phyloP scores from a whole-genome alignment of 2,113 vertebrate genomes.

The Cololabis saira region DNA sequence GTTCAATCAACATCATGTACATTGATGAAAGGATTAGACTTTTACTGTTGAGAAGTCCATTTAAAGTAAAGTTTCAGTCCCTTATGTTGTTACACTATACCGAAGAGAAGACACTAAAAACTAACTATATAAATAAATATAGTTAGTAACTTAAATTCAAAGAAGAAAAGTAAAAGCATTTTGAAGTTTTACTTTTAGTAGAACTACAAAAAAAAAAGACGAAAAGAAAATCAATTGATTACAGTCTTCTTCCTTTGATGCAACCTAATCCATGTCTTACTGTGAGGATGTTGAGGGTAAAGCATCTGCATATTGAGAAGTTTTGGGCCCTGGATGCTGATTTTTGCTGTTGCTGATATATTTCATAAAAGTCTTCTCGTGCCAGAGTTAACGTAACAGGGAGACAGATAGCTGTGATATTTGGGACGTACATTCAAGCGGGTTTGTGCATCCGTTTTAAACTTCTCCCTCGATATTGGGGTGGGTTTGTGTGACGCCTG shows the following conservation, averaged over 20 bases:
- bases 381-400: slow-evolving; percentile 64
- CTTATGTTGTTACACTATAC: no score
- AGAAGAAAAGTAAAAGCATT: slow-evolving; percentile 23
- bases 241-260: slow-evolving; percentile 68
- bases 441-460: slow-evolving; percentile 31
- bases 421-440: neutral
- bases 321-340: slow-evolving; percentile 47
- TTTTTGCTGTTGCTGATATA: slow-evolving; percentile 46
- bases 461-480: slow-evolving; percentile 59
- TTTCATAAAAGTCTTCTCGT: slow-evolving; percentile 66
- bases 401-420: slow-evolving; percentile 31
- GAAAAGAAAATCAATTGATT: slow-evolving; percentile 56
- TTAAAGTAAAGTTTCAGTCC: no score
- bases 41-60: no score
- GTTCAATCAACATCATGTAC: slow-evolving; percentile 4
- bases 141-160: slow-evolving; percentile 3
- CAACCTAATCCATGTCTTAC: slow-evolving; percentile 70
- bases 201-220: slow-evolving; percentile 38
- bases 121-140: neutral
- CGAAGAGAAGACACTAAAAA: neutral
- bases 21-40: neutral
- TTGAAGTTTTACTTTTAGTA: slow-evolving; percentile 56
- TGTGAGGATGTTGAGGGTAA: slow-evolving; percentile 61
- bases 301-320: slow-evolving; percentile 66
- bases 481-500: slow-evolving; percentile 64